These are phyloP conservation scores for Tadarida brasiliensis DNA, from an alignment of 2,797 vertebrate genomes.

Conservation along the genomic window DNA sequence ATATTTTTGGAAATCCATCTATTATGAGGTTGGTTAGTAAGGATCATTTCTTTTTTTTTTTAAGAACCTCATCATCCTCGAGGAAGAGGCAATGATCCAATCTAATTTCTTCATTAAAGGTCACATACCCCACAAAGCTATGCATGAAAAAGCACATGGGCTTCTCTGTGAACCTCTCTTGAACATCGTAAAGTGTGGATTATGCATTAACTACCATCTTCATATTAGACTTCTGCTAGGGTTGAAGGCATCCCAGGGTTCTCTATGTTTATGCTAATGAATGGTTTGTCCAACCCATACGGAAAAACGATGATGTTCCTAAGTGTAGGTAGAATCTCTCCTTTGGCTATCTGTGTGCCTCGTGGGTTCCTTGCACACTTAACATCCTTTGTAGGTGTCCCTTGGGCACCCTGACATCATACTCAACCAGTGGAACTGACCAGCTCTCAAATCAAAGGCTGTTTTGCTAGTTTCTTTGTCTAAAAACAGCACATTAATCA, in stretches of 20 bases:
- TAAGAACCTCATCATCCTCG: neutral
- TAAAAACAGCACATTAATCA: conserved; percentile 30
- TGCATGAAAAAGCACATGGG: neutral
- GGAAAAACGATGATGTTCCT: neutral
- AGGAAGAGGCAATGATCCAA: neutral
- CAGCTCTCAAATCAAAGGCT: neutral
- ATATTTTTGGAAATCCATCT: conserved; percentile 32
- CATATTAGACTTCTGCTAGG: neutral
- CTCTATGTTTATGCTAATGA: neutral
- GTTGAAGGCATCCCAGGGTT: neutral
- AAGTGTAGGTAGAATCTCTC: conserved; percentile 2
- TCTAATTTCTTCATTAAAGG: neutral
- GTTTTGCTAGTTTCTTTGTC: conserved; percentile 53
- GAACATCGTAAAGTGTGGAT: neutral
- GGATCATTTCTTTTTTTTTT: neutral
- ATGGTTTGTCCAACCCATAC: neutral
- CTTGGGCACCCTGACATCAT: neutral
- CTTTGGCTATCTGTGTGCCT: neutral
- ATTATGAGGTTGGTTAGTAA: conserved; percentile 49
- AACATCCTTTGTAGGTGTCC: neutral
- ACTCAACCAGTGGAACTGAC: neutral
- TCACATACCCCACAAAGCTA: neutral
- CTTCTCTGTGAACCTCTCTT: neutral
- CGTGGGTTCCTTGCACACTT: neutral
- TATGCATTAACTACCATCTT: neutral